A percentile compares a stretch with the other conserved stretches of the same genome.
Evolutionary conservation across 2,797 vertebrate species (phyloP).

Genomic region (Sphaeramia orbicularis): DNA sequence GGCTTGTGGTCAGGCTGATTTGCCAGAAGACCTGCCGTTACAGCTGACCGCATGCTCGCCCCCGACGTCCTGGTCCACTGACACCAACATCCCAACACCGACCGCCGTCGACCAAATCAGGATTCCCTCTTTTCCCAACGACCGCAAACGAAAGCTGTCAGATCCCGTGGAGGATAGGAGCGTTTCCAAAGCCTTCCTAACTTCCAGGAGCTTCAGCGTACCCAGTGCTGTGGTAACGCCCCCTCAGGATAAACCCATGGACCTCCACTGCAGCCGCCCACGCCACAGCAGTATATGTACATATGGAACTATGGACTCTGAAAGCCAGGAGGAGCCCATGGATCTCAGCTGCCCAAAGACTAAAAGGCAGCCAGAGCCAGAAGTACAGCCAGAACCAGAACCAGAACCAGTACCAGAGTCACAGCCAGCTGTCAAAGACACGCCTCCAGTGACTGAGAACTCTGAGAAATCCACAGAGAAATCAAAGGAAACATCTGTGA

Average conservation of each 20-base stretch:
- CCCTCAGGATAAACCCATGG: conserved; percentile 87
- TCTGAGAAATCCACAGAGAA: conserved; percentile 73
- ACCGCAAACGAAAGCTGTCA: conserved; percentile 92
- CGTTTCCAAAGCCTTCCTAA: conserved; percentile 87
- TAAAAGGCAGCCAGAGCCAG: conserved; percentile 69
- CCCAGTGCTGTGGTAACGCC: conserved; percentile 83
- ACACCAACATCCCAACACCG: conserved; percentile 65
- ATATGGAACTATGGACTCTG: conserved; percentile 76
- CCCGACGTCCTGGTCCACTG: conserved; percentile 81
- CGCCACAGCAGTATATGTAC: conserved; percentile 44
- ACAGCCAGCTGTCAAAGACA: conserved; percentile 42
- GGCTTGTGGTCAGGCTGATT: conserved; percentile 78
- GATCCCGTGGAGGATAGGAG: conserved; percentile 85
- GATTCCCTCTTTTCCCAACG: conserved; percentile 74
- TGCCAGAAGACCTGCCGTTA: conserved; percentile 85
- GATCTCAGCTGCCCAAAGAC: conserved; percentile 95
- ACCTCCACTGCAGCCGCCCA: conserved; percentile 78
- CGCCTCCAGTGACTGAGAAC: conserved; percentile 37
- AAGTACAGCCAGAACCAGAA: conserved; percentile 22
- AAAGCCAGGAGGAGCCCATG: conserved; percentile 94
- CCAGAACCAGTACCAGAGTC: conserved; percentile 38
- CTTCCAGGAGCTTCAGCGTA: conserved; percentile 89
- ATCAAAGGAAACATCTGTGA: conserved; percentile 79
- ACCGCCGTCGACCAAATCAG: conserved; percentile 74
- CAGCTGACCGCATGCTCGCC: conserved; percentile 91